A percentile compares a stretch with the other conserved stretches of the same genome.
Evolutionary conservation across 2,888 invertebrate species (phyloP).

Genomic region (Philhelius pedissequus): DNA sequence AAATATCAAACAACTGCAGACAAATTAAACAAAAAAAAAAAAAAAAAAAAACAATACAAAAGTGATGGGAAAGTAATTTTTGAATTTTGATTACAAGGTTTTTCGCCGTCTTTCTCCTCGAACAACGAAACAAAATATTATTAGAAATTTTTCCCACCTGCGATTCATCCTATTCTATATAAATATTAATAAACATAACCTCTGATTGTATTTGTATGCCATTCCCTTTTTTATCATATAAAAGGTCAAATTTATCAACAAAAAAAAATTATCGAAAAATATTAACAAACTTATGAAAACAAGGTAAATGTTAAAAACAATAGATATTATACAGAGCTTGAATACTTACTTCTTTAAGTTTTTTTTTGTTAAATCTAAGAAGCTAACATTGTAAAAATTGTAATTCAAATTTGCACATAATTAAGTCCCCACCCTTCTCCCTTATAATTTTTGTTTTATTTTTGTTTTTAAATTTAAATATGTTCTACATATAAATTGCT

Average conservation of each 20-base stretch:
- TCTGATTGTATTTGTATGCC: constrained; percentile 37
- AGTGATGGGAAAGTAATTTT: constrained; percentile 64
- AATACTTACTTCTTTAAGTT: not conserved
- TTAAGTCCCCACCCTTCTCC: constrained; percentile 55
- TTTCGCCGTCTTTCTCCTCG: constrained; percentile 54
- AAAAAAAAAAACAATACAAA: not conserved
- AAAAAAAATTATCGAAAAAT: not conserved
- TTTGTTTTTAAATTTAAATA: not conserved
- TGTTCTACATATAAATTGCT: not conserved
- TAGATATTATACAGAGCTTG: constrained; percentile 51
- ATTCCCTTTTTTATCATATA: constrained; percentile 18
- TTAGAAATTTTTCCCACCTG: constrained; percentile 29
- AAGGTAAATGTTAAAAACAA: constrained; percentile 69
- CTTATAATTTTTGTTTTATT: constrained; percentile 21
- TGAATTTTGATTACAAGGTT: constrained; percentile 68
- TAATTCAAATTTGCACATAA: constrained; percentile 76
- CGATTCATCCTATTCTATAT: constrained; percentile 57
- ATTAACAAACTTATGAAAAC: constrained; percentile 44
- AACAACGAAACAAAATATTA: constrained; percentile 4
- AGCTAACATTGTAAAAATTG: constrained; percentile 58
- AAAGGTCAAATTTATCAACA: not conserved
- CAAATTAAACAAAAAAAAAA: not conserved
- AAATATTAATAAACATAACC: not conserved
- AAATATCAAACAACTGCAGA: not conserved
- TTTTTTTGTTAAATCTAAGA: constrained; percentile 12